phyloP scores from a whole-genome alignment of 2,888 invertebrate genomes.

The Cactoblastis cactorum region DNA sequence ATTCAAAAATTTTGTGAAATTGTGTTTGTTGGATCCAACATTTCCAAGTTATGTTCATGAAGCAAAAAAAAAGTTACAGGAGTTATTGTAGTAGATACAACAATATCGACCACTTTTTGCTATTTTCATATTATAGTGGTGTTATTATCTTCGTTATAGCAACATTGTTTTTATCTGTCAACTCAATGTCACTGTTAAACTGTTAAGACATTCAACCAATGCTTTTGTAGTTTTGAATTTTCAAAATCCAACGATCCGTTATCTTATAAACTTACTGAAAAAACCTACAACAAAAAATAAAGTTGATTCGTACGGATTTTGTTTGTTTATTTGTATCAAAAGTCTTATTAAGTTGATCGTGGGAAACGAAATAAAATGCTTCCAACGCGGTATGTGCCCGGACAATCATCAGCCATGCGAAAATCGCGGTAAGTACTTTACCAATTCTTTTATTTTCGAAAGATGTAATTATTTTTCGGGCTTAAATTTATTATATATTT shows the following conservation, averaged over 20 bases:
- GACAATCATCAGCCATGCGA: constrained; percentile 43
- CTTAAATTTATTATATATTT: too few relatives aligned
- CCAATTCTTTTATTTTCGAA: background rate
- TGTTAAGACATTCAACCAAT: constrained; percentile 18
- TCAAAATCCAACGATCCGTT: constrained; percentile 5
- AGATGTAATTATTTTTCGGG: too few relatives aligned
- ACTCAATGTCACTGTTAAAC: too few relatives aligned
- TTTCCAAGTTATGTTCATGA: constrained; percentile 49
- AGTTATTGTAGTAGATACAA: background rate
- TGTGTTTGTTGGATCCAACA: constrained; percentile 60
- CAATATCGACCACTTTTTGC: too few relatives aligned
- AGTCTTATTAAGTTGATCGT: background rate
- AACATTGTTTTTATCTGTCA: too few relatives aligned
- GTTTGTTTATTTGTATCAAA: background rate
- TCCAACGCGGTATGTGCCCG: constrained; percentile 42
- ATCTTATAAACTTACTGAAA: too few relatives aligned
- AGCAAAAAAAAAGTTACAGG: constrained; percentile 42
- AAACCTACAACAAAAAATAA: too few relatives aligned
- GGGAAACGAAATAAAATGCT: constrained; percentile 31
- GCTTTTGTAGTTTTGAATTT: constrained; percentile 15
- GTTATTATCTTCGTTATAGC: constrained; percentile 15
- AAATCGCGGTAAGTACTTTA: constrained; percentile 51
- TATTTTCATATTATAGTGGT: background rate
- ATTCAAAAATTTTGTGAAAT: constrained; percentile 48
- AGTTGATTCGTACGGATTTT: background rate